These are phyloP conservation scores for Clamator glandarius DNA, from an alignment of 2,797 vertebrate genomes.

Conservation along the genomic window DNA sequence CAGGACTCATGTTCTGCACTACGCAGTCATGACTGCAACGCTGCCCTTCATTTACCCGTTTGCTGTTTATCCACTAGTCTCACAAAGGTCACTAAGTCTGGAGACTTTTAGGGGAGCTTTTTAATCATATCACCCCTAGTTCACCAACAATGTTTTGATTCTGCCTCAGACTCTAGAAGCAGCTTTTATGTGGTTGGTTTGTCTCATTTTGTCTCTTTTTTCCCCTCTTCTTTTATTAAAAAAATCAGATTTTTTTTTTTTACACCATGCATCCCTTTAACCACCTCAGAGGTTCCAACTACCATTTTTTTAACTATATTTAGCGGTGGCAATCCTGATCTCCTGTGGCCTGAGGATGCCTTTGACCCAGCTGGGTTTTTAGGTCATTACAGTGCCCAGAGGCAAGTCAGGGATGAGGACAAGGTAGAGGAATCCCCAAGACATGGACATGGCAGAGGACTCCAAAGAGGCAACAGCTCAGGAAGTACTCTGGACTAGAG, in stretches of 20 bases:
- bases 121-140: background rate
- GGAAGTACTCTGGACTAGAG: background rate
- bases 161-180: background rate
- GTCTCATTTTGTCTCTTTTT: background rate
- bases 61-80: background rate
- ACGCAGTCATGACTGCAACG: background rate
- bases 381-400: background rate
- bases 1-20: background rate
- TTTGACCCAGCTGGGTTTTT: background rate
- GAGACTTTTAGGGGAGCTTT: background rate
- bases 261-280: background rate
- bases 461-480: background rate
- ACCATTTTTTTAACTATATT: background rate
- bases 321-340: background rate
- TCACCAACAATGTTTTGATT: background rate
- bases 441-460: background rate
- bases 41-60: background rate
- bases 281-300: background rate
- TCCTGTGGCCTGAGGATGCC: background rate
- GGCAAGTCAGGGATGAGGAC: background rate
- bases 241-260: background rate
- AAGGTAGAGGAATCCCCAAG: background rate
- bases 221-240: background rate
- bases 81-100: background rate
- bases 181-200: background rate